phyloP scores from a whole-genome alignment of 2,888 invertebrate genomes.

The Melanotus villosus region DNA sequence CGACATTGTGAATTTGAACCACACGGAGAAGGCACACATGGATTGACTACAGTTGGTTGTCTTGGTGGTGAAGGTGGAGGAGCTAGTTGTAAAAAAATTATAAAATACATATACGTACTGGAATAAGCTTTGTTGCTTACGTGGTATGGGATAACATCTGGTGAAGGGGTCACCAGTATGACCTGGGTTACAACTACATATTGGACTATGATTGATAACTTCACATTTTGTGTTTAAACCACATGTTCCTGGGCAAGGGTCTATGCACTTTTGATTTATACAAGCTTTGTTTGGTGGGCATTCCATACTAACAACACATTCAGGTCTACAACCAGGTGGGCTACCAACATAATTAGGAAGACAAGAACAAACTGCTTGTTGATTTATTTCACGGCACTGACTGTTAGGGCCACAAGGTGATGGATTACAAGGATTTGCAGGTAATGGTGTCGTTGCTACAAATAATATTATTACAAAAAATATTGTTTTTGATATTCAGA shows the following conservation, averaged over 20 bases:
- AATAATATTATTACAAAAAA: neutral
- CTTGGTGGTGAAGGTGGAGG: slow-evolving; percentile 41
- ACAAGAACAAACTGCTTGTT: slow-evolving; percentile 75
- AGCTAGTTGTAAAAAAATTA: too few species aligned
- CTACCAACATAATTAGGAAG: slow-evolving; percentile 81
- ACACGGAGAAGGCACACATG: slow-evolving; percentile 77
- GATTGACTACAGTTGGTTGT: slow-evolving; percentile 55
- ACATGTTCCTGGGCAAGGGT: slow-evolving; percentile 83
- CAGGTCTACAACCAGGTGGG: slow-evolving; percentile 84
- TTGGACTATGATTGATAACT: slow-evolving; percentile 77
- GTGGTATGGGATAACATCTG: slow-evolving; percentile 68
- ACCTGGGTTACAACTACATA: slow-evolving; percentile 76
- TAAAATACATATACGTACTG: too few species aligned
- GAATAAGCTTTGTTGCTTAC: too few species aligned
- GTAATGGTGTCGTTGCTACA: slow-evolving; percentile 66
- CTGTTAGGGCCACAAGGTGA: slow-evolving; percentile 79
- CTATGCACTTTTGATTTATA: slow-evolving; percentile 78
- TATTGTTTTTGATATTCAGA: neutral
- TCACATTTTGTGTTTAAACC: slow-evolving; percentile 68
- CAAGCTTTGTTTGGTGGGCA: slow-evolving; percentile 80
- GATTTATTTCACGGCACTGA: slow-evolving; percentile 73
- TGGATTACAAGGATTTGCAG: slow-evolving; percentile 78
- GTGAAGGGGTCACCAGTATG: slow-evolving; percentile 80
- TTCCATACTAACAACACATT: slow-evolving; percentile 83
- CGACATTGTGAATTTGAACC: slow-evolving; percentile 76